Percentiles rank a stretch among this genome's conserved stretches.
phyloP scores from a whole-genome alignment of 2,888 invertebrate species.

The Netelia fuscicornis region DNA sequence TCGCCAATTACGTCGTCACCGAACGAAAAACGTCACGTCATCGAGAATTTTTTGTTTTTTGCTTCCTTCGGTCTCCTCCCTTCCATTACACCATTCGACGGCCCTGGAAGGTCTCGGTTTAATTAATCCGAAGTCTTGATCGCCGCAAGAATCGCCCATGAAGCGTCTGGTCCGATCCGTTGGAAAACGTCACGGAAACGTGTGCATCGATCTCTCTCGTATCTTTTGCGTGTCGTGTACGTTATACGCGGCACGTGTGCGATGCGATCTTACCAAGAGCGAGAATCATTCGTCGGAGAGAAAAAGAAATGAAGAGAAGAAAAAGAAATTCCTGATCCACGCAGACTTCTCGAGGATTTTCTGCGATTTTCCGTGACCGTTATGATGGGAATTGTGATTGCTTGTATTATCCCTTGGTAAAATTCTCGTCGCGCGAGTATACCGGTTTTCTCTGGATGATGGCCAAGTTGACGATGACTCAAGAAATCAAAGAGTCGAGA shows the following conservation, averaged over 20 bases:
- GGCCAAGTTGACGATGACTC: constrained; percentile 29
- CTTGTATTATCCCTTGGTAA: constrained; percentile 16
- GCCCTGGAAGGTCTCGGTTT: constrained; percentile 46
- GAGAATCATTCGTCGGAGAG: neutral
- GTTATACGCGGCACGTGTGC: constrained; percentile 48
- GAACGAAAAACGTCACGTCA: constrained; percentile 48
- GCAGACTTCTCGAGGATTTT: constrained; percentile 37
- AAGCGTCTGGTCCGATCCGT: constrained; percentile 16
- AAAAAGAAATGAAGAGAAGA: neutral
- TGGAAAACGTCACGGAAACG: constrained; percentile 10
- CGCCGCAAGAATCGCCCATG: constrained; percentile 41
- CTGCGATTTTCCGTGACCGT: constrained; percentile 57
- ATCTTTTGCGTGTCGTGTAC: constrained; percentile 27
- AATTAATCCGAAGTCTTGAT: constrained; percentile 65
- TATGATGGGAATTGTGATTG: constrained; percentile 45
- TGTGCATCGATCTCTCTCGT: constrained; percentile 27
- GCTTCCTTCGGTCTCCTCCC: neutral
- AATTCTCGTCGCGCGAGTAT: constrained; percentile 34
- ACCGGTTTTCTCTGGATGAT: constrained; percentile 53
- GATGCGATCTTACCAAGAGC: constrained; percentile 36
- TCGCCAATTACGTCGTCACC: constrained; percentile 55
- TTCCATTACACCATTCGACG: constrained; percentile 20
- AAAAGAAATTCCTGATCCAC: neutral
- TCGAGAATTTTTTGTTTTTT: neutral
- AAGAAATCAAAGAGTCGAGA: constrained; percentile 13